These are phyloP conservation scores for Bombycilla garrulus DNA, from an alignment of 2,113 vertebrate genomes.

Conservation along the genomic window DNA sequence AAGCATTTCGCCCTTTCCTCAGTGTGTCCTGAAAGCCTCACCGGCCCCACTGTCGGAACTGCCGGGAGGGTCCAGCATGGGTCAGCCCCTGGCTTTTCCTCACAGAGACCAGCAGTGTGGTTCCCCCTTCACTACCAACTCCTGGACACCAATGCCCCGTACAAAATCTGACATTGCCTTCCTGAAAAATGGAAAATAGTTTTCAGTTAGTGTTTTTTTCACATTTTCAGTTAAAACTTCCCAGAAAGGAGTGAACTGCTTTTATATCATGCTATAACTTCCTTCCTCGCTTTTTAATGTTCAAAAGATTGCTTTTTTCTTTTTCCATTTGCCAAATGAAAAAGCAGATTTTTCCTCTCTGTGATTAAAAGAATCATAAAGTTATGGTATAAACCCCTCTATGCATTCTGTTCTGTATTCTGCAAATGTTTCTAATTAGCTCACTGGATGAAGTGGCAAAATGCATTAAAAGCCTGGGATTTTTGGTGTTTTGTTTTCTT, in stretches of 20 bases:
- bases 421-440: background rate
- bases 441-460: background rate
- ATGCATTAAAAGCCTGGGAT: background rate
- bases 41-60: background rate
- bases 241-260: background rate
- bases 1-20: background rate
- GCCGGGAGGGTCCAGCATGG: background rate
- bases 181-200: background rate
- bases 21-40: background rate
- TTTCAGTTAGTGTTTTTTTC: background rate
- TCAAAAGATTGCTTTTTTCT: background rate
- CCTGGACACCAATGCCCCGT: too few relatives aligned
- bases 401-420: background rate
- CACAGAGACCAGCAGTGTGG: background rate
- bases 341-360: background rate
- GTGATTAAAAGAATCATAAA: background rate
- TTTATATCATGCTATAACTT: background rate
- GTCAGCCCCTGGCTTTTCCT: background rate
- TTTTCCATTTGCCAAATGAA: background rate
- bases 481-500: background rate
- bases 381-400: background rate
- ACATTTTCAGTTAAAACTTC: background rate
- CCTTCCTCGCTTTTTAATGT: background rate
- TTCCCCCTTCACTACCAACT: rapidly evolving
- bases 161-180: background rate